phyloP scores from a whole-genome alignment of 1,140 invertebrate species.

The Tenebrio molitor region DNA sequence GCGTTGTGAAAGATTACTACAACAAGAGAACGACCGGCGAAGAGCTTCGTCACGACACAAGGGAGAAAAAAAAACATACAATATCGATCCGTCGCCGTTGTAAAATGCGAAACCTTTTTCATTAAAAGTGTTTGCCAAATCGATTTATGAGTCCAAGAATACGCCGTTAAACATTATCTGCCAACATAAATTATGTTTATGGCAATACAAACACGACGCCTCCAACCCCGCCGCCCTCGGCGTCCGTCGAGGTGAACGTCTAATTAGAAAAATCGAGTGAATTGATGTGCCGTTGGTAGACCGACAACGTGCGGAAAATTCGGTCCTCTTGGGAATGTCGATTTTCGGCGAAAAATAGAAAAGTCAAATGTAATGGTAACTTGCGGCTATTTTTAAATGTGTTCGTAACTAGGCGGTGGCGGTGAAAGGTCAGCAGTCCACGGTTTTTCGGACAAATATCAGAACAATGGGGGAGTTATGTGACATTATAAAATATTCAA shows the following conservation, averaged over 20 bases:
- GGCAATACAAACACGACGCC: slow-evolving; percentile 42
- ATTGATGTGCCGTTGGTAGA: not conserved
- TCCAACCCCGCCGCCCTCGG: not conserved
- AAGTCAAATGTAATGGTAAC: too few relatives aligned
- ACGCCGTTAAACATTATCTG: slow-evolving; percentile 48
- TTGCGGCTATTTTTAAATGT: not conserved
- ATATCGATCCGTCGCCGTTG: slow-evolving; percentile 43
- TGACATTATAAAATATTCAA: not conserved
- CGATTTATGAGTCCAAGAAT: slow-evolving; percentile 47
- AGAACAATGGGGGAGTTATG: not conserved
- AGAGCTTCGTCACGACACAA: too few relatives aligned
- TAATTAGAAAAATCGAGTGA: slow-evolving; percentile 34
- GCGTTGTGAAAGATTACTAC: slow-evolving; percentile 1
- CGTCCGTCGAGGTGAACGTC: slow-evolving; percentile 17
- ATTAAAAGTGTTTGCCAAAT: slow-evolving; percentile 49
- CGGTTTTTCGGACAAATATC: not conserved
- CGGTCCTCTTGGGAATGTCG: too few relatives aligned
- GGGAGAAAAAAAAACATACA: not conserved
- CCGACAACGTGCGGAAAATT: not conserved
- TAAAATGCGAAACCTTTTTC: slow-evolving; percentile 48
- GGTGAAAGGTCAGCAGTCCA: not conserved
- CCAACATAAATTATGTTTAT: slow-evolving; percentile 48
- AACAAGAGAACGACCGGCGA: not conserved
- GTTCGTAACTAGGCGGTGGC: not conserved
- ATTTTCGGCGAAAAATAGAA: not conserved